These are phyloP conservation scores for Malurus melanocephalus DNA, from an alignment of 2,113 vertebrate genomes.

Conservation along the genomic window DNA sequence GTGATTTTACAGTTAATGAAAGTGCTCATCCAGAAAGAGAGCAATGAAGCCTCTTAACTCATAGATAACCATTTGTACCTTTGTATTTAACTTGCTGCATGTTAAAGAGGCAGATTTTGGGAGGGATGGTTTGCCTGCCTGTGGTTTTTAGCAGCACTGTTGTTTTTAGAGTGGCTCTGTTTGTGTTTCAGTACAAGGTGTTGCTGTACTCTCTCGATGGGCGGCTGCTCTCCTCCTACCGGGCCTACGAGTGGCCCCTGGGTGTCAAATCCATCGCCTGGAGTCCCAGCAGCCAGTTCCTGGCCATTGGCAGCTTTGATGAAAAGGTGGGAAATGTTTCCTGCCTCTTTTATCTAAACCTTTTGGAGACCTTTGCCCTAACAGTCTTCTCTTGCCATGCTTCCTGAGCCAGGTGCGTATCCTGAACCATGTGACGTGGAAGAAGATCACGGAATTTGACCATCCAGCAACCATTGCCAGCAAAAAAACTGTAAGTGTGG, in stretches of 20 bases:
- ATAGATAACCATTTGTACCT: not conserved
- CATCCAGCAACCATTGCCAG: slow-evolving; percentile 77
- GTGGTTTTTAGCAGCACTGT: not conserved
- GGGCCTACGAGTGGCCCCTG: slow-evolving; percentile 91
- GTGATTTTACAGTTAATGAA: not conserved
- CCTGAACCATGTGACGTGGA: slow-evolving; percentile 95
- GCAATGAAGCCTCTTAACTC: not conserved
- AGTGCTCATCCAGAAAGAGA: not conserved
- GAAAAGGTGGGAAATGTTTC: slow-evolving; percentile 79
- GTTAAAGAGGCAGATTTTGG: not conserved
- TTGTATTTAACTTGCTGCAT: not conserved
- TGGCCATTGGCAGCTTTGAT: slow-evolving; percentile 93
- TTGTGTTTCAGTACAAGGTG: slow-evolving; percentile 84
- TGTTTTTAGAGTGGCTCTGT: not conserved
- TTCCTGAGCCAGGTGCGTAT: slow-evolving; percentile 81
- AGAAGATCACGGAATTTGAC: slow-evolving; percentile 84
- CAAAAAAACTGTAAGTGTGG: slow-evolving; percentile 79
- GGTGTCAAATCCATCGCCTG: slow-evolving; percentile 88
- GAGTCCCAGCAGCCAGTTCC: slow-evolving; percentile 96
- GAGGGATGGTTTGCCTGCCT: not conserved
- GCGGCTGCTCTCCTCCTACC: slow-evolving; percentile 81
- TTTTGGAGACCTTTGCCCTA: not conserved
- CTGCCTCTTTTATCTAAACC: not conserved
- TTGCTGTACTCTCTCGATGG: slow-evolving; percentile 94
- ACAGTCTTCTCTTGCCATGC: not conserved